A percentile compares a stretch with the other conserved stretches of the same genome.
These are phyloP conservation scores for Tiphia femorata DNA, from an alignment of 2,888 invertebrate species.

Conservation along the genomic window DNA sequence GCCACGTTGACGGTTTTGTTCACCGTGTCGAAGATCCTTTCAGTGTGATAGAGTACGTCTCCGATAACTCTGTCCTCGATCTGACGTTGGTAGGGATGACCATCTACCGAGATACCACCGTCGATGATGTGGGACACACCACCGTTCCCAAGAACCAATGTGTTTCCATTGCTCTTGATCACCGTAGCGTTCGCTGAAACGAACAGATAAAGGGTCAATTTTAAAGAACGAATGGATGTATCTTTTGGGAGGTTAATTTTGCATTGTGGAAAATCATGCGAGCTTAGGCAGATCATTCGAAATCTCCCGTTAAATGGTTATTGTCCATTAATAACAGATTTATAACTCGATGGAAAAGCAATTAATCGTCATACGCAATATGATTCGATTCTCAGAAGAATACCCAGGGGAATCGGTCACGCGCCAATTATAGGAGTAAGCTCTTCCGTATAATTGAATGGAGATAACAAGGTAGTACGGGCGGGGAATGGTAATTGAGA, in stretches of 20 bases:
- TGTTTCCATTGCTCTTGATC: background rate
- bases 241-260: background rate
- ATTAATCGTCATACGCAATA: too few species aligned
- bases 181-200: too few species aligned
- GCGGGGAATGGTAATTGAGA: too few species aligned
- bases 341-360: too few species aligned
- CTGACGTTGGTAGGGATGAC: constrained; percentile 40
- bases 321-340: too few species aligned
- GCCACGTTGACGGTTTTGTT: constrained; percentile 9
- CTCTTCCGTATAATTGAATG: constrained; percentile 3
- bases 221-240: too few species aligned
- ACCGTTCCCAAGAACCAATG: constrained; percentile 1
- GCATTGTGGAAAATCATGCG: background rate
- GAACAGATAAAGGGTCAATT: too few species aligned
- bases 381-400: constrained; percentile 4
- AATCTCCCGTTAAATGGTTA: too few species aligned
- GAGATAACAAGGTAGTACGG: background rate
- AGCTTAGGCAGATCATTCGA: too few species aligned
- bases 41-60: constrained; percentile 38
- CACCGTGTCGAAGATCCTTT: constrained; percentile 37
- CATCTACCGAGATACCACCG: constrained; percentile 43
- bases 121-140: constrained; percentile 24
- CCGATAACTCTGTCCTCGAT: constrained; percentile 34
- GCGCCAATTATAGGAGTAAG: constrained; percentile 9
- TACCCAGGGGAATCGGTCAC: too few species aligned